These are phyloP conservation scores for Diprion similis DNA, from an alignment of 1,140 invertebrate species.

Conservation along the genomic window DNA sequence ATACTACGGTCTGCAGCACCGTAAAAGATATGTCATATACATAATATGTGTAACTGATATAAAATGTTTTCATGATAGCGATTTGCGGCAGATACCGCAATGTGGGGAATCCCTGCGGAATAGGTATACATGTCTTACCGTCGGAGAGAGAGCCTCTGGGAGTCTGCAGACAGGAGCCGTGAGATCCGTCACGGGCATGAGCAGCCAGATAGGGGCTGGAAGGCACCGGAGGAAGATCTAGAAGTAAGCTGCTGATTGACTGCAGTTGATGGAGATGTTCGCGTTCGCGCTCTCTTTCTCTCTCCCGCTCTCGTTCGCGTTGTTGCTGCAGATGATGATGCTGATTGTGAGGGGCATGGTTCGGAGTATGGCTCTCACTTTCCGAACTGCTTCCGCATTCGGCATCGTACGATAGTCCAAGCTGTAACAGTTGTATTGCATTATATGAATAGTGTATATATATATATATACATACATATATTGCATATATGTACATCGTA, in stretches of 20 bases:
- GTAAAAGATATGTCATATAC: too few relatives aligned
- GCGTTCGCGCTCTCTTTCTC: conserved; percentile 17
- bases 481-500: neutral
- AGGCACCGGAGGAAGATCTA: conserved; percentile 39
- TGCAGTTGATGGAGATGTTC: conserved; percentile 45
- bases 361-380: conserved; percentile 16
- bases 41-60: too few relatives aligned
- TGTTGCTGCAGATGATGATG: conserved; percentile 21
- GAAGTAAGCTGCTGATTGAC: conserved; percentile 44
- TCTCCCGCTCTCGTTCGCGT: conserved; percentile 12
- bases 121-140: neutral
- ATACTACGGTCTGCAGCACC: too few relatives aligned
- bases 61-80: too few relatives aligned
- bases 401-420: conserved; percentile 33
- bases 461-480: neutral
- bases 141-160: neutral
- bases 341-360: conserved; percentile 21
- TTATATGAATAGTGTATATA: neutral
- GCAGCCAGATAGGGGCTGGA: neutral
- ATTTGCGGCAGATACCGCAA: too few relatives aligned
- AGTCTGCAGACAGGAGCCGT: neutral
- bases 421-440: conserved; percentile 22
- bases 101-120: too few relatives aligned
- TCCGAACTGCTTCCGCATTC: conserved; percentile 29
- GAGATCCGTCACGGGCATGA: neutral